These are phyloP conservation scores for Maniola jurtina DNA, from an alignment of 1,140 invertebrate species.

Conservation along the genomic window DNA sequence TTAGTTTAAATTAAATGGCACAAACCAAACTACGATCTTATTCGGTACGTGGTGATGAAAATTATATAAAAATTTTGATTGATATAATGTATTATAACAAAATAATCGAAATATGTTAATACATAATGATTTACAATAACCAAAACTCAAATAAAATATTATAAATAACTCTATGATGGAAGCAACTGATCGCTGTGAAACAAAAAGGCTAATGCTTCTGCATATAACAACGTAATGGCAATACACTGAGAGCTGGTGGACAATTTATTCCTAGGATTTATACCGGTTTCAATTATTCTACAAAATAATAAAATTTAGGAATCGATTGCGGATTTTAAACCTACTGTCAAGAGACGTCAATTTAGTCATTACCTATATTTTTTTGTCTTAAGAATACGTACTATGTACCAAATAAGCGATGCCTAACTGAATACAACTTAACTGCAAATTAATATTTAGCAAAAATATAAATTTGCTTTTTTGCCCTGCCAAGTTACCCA, in stretches of 20 bases:
- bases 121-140: slow-evolving; percentile 63
- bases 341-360: too few relatives aligned
- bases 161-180: slow-evolving; percentile 70
- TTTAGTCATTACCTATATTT: too few relatives aligned
- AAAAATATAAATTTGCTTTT: too few relatives aligned
- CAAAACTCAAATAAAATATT: slow-evolving; percentile 60
- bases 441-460: too few relatives aligned
- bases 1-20: slow-evolving; percentile 76
- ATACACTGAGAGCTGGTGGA: slow-evolving; percentile 5
- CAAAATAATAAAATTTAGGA: neutral
- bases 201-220: slow-evolving; percentile 55
- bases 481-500: neutral
- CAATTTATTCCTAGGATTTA: neutral
- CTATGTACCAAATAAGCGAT: too few relatives aligned
- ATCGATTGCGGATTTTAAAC: too few relatives aligned
- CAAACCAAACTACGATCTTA: slow-evolving; percentile 69
- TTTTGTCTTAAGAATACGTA: too few relatives aligned
- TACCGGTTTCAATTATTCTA: neutral
- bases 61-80: slow-evolving; percentile 45
- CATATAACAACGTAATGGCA: slow-evolving; percentile 51
- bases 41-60: slow-evolving; percentile 68
- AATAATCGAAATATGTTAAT: slow-evolving; percentile 55
- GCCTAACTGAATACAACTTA: too few relatives aligned
- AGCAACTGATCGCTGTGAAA: slow-evolving; percentile 65
- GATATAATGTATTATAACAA: slow-evolving; percentile 55